Percentiles rank a stretch among this genome's conserved stretches.
Conservation (phyloP, 2,888 invertebrate genomes). For the Gastrophysa polygoni region DNA sequence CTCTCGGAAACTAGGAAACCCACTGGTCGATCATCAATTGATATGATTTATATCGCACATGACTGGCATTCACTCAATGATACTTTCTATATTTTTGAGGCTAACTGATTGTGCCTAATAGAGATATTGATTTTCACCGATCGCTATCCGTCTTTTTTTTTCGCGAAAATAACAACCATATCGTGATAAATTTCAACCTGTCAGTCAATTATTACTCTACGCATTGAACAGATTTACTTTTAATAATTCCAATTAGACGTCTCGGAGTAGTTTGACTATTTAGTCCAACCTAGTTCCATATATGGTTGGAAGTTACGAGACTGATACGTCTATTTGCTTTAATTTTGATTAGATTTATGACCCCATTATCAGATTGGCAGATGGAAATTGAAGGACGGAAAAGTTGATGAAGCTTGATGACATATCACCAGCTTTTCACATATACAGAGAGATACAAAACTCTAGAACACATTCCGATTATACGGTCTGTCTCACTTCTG, state of each 20-base stretch:
- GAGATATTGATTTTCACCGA: neutral
- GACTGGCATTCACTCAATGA: neutral
- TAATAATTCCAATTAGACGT: constrained; percentile 5
- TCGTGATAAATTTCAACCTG: neutral
- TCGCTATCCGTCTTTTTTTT: neutral
- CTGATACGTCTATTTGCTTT: constrained; percentile 7
- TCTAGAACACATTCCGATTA: no score
- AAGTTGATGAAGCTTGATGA: neutral
- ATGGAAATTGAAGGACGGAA: neutral
- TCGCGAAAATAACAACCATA: neutral
- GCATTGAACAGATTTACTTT: constrained; percentile 1
- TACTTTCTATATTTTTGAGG: neutral
- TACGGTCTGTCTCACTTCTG: no score
- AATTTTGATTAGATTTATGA: neutral
- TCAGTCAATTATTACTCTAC: neutral
- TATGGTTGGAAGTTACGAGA: constrained; percentile 5
- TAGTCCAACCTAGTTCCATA: constrained; percentile 1
- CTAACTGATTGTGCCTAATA: neutral
- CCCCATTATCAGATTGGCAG: neutral
- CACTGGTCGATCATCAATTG: no score
- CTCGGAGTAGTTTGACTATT: neutral
- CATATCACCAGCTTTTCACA: neutral
- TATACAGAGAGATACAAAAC: neutral
- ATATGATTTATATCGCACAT: no score
- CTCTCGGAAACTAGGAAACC: no score